Base-by-base conservation (phyloP, 2,797 vertebrate species). In the Leontopithecus rosalia region DNA sequence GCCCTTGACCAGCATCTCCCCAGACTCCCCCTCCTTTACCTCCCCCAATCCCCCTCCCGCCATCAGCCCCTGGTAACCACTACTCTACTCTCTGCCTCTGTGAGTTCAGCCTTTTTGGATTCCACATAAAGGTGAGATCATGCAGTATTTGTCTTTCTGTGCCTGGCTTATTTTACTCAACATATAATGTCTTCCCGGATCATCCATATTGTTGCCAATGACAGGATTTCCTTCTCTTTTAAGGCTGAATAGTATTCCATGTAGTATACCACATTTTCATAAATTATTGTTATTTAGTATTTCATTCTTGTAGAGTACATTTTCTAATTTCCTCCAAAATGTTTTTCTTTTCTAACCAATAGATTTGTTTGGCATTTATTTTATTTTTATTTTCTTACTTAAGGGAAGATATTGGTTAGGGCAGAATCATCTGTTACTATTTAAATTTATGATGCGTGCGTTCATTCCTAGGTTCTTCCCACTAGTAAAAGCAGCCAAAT, bases 401-500 rank as follows among this genome's bases (percentile, higher is more conserved):
- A 79, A 36, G 33, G 41, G 52, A 41, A 64, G 52, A n/a, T 55
- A 8, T 33, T 73, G 28, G 8, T n/a, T n/a, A 58, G 76, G 28
- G 33, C 36, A 41, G 22, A 79, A 12, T 2, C 41, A 33, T 22
- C 39, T 57, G 26, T 75, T 30, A 24, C 41, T 39, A 7, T 57
- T 75, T 86, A 77, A 57, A 58, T 73, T 17, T 43, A 39, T 84
- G 28, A 89, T 67, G 1, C 93, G 10, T 57, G 6, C 55, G 79
- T 98, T 85, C 41, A 83, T 95, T 96, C 93, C 94, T 96, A 99
- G 99, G 98, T 99, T 96, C 99, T 99, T 95, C 99, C 99, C 20
- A 99, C 99, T 19, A 99, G 99, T 98, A 99, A 98, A 97, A 99
- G 99, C 97, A 99, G 99, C 98, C 99, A 99, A 98, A 99, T 99